These are phyloP conservation scores for Machimus atricapillus DNA, from an alignment of 2,888 invertebrate genomes.

Conservation along the genomic window DNA sequence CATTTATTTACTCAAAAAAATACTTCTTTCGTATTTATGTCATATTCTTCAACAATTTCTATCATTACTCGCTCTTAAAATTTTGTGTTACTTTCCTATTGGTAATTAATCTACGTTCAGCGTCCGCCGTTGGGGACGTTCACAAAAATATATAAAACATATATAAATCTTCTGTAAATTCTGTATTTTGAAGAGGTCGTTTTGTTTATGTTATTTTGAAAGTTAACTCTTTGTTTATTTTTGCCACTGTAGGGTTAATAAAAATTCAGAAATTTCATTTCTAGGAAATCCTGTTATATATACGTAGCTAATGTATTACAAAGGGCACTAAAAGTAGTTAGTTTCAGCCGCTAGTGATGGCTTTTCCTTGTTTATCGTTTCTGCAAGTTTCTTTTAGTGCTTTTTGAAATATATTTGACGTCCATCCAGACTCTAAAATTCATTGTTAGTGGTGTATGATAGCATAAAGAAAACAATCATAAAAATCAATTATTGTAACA, in stretches of 20 bases:
- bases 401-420: neutral
- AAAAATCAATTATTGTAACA: neutral
- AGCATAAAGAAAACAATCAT: slow-evolving; percentile 10
- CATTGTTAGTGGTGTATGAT: slow-evolving; percentile 30
- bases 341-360: neutral
- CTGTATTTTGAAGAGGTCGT: neutral
- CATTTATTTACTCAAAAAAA: neutral
- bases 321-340: neutral
- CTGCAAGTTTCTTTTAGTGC: neutral
- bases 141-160: neutral
- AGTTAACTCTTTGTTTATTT: neutral
- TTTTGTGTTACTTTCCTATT: slow-evolving; percentile 3
- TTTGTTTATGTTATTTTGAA: slow-evolving; percentile 24
- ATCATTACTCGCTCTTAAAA: neutral
- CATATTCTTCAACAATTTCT: neutral
- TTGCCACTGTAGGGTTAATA: slow-evolving; percentile 15
- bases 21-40: neutral
- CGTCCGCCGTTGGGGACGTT: neutral
- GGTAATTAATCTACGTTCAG: slow-evolving; percentile 4
- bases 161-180: slow-evolving; percentile 1
- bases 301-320: neutral
- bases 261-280: neutral
- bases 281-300: neutral
- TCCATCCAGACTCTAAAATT: slow-evolving; percentile 1
- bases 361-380: neutral